Evolutionary conservation across 2,888 invertebrate species (phyloP).

Genomic region (Serripes groenlandicus): DNA sequence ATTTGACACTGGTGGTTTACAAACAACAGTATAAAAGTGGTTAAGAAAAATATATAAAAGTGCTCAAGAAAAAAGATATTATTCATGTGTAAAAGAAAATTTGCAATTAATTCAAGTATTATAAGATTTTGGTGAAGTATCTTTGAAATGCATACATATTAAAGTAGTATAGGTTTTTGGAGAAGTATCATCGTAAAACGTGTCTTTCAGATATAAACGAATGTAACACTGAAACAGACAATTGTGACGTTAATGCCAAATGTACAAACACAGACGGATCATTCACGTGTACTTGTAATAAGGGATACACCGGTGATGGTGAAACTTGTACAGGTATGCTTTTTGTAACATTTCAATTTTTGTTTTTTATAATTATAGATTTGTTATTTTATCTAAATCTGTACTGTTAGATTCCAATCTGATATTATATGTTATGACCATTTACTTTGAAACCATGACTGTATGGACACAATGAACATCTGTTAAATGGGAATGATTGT

Average conservation of each 20-base stretch:
- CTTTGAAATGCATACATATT: no score
- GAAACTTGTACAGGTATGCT: neutral
- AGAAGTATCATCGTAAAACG: no score
- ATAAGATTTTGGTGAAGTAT: no score
- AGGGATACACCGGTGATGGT: neutral
- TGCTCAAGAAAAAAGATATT: no score
- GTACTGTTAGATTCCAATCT: neutral
- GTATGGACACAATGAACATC: no score
- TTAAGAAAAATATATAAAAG: no score
- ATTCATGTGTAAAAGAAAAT: no score
- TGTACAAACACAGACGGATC: neutral
- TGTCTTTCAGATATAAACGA: slow-evolving; percentile 1
- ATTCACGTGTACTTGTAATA: neutral
- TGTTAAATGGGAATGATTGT: neutral
- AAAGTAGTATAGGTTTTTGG: no score
- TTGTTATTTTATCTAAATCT: neutral
- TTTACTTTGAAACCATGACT: no score
- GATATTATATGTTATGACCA: neutral
- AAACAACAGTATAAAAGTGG: no score
- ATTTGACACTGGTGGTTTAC: no score
- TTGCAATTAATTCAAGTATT: no score
- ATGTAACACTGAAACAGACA: neutral
- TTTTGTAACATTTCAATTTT: neutral
- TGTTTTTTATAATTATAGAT: neutral
- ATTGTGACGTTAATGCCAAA: neutral